These are phyloP conservation scores for Heptranchias perlo DNA, from an alignment of 2,113 vertebrate species.

Conservation along the genomic window DNA sequence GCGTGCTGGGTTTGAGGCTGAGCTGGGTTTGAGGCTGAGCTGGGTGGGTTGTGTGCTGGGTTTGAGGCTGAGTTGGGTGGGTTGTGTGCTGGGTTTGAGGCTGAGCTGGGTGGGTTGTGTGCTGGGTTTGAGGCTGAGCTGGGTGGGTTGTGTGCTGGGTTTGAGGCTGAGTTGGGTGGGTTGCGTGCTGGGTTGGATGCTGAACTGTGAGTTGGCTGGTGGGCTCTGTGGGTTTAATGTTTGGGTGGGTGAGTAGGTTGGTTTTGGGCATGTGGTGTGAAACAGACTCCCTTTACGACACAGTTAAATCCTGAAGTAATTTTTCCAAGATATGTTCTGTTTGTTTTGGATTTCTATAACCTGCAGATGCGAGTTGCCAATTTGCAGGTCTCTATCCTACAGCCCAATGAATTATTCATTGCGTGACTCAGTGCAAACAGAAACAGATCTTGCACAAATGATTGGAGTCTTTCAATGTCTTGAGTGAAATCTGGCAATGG, in stretches of 20 bases:
- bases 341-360: background rate
- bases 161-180: background rate
- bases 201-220: background rate
- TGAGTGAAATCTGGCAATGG: background rate
- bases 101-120: too few relatives aligned
- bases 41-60: too few relatives aligned
- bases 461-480: too few relatives aligned
- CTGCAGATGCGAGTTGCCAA: background rate
- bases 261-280: background rate
- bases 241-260: background rate
- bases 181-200: background rate
- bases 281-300: background rate
- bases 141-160: too few relatives aligned
- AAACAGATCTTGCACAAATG: background rate
- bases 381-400: background rate
- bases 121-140: too few relatives aligned
- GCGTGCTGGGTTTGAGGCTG: too few relatives aligned
- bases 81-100: too few relatives aligned
- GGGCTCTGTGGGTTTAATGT: background rate
- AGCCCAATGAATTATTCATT: background rate
- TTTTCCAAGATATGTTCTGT: background rate
- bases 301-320: background rate
- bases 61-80: too few relatives aligned
- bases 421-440: background rate
- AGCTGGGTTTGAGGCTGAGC: too few relatives aligned